Base-by-base conservation (phyloP, 2,888 invertebrate species). In the Nemoura dubitans region DNA sequence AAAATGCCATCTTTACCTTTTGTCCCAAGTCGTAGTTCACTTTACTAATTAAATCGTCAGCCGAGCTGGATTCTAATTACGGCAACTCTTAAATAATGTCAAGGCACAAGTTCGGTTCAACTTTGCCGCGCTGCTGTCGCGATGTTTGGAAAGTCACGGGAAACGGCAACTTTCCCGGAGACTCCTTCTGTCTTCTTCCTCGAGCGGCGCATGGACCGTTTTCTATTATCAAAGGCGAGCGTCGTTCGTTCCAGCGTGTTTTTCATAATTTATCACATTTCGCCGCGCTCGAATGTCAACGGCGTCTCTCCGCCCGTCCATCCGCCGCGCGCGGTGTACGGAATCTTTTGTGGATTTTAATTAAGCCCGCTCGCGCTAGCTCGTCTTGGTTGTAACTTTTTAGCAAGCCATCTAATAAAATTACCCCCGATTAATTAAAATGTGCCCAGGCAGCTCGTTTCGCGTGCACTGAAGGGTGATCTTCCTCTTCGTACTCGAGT, bases 351-450 rank as follows among this genome's bases (percentile, higher is more conserved):
- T 59, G 59, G 21, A 21, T 59, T 59, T 59, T 59, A 59, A 59
- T 59, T 59, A 59, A 59, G 59, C 59, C 59, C 3, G 3, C 36
- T 59, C 16, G 14, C 59, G 14, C 59, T 59, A 10, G 59, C 21
- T 59, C 59, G 59, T 59, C 59, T 59, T 59, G 59, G 59, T 16
- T 59, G 59, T 59, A 59, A 59, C 59, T 59, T 59, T 59, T 59
- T 21, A 59, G 59, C 59, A 59, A 59, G 59, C 59, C 59, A 59
- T 59, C 59, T 59, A 59, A 59, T 59, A 21, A 59, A 59, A 59
- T 59, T 59, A 59, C 14, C 16, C 14, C 16, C 59, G 14, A 59
- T 59, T 59, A 59, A 59, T 59, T 59, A 59, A 59, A 59, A 59
- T 59, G 59, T 59, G 59, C 59, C 59, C 21, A 1, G 59, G 59